Evolutionary conservation across 1,140 invertebrate species (phyloP).

Genomic region (Littorina saxatilis): DNA sequence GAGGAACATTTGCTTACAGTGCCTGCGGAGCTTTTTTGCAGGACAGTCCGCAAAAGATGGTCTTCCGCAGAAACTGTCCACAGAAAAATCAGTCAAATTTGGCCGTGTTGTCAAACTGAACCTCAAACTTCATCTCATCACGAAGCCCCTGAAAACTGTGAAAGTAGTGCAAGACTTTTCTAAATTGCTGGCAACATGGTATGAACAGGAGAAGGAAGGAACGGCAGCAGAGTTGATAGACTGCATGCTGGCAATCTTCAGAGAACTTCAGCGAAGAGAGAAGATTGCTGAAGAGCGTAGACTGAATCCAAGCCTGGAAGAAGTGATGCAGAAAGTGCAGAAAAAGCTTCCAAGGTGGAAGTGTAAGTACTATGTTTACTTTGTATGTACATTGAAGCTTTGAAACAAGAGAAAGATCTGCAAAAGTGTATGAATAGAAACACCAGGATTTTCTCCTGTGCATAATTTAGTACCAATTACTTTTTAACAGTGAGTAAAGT

Average conservation of each 20-base stretch:
- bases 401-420: too few relatives aligned
- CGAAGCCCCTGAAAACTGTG: neutral
- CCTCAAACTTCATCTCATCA: neutral
- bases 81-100: neutral
- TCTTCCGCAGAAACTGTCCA: neutral
- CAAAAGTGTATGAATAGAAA: too few relatives aligned
- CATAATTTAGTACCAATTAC: too few relatives aligned
- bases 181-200: neutral
- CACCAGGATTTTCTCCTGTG: too few relatives aligned
- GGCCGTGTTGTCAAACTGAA: neutral
- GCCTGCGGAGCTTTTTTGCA: neutral
- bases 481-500: too few relatives aligned
- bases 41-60: neutral
- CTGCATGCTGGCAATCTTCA: neutral
- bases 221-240: neutral
- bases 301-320: conserved; percentile 9
- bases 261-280: conserved; percentile 10
- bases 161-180: neutral
- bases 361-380: too few relatives aligned
- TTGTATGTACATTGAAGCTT: too few relatives aligned
- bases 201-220: neutral
- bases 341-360: conserved; percentile 10
- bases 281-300: neutral
- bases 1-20: neutral
- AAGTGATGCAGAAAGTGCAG: conserved; percentile 29